Base-by-base conservation (phyloP, 1,140 invertebrate genomes). In the Brachionus manjavacas region DNA sequence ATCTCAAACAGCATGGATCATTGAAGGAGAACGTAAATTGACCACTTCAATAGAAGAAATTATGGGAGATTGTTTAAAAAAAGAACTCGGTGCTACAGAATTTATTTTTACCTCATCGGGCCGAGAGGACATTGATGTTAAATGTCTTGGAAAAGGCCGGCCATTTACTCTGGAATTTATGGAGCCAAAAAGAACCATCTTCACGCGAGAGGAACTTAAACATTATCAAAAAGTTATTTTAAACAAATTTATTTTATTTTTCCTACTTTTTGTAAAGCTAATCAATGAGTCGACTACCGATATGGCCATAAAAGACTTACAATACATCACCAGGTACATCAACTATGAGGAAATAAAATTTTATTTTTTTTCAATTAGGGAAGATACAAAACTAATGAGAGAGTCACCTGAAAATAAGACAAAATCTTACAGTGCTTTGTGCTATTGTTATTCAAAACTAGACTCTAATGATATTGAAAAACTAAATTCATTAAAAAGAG, bases 1-100 rank as follows among this genome's bases (percentile, higher is more conserved):
- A 7, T 94, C 94, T 80, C 97, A 99, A 90, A 97, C 96, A 0
- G 96, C 96, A 0, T 99, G 96, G 96, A 88, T 97, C 25, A 90
- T 97, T 60, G 92, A 95, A 86, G 95, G 95, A 0, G 91, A 92
- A 85, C 91, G 93, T 83, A 93, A 94, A 85, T 92, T 94, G 89
- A 93, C 94, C 85, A 92, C 92, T 25, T 98, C 96, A 0, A 94
- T 98, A 1, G 94, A 98, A 90, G 96, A 98, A 89, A 91, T 96
- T 16, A 93, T 98, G 66, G 93, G 93, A 86, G 90, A 91, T 70
- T 88, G 60, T 87, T 90, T 86, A 87, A 91, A 87, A 86, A 91
- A 88, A 35, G 91, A 74, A 68, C 90, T 92, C 16, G 88, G 20
- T 43, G 60, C 81, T 9, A 83, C 60, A 28, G 52, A 87, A 86